phyloP scores from a whole-genome alignment of 2,888 invertebrate species.

The Sinelater perroti region DNA sequence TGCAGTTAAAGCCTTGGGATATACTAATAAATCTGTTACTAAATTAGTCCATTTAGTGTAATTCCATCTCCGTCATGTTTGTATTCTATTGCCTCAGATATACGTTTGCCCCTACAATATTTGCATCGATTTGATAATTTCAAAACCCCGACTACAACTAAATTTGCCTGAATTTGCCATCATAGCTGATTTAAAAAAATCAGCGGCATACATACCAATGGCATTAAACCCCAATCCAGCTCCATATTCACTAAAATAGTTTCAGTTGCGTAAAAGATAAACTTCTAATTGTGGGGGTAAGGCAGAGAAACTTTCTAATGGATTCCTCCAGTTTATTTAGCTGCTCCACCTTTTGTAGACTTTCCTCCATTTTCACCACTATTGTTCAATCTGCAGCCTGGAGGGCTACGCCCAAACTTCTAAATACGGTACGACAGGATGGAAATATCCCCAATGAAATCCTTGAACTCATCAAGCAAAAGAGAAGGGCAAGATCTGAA shows the following conservation, averaged over 20 bases:
- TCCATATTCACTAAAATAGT: constrained; percentile 82
- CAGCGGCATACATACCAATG: constrained; percentile 85
- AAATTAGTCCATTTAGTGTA: constrained; percentile 77
- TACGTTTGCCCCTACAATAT: constrained; percentile 78
- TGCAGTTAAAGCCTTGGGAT: constrained; percentile 82
- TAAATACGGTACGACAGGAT: too few species aligned
- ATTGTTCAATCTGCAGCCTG: too few species aligned
- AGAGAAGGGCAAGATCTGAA: too few species aligned
- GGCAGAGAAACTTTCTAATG: constrained; percentile 79
- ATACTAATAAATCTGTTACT: constrained; percentile 83
- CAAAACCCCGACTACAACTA: constrained; percentile 89
- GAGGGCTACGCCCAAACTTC: too few species aligned
- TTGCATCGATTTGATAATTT: constrained; percentile 85
- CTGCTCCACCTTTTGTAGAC: constrained; percentile 78
- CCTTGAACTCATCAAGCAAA: too few species aligned
- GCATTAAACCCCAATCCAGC: constrained; percentile 86
- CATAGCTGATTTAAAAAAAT: constrained; percentile 87
- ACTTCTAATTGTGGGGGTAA: constrained; percentile 83
- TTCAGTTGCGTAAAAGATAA: constrained; percentile 76
- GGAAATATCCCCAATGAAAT: too few species aligned
- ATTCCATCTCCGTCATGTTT: constrained; percentile 67
- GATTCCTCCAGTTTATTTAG: constrained; percentile 80
- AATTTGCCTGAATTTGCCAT: constrained; percentile 83
- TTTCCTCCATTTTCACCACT: constrained; percentile 84
- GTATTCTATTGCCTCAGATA: constrained; percentile 87